phyloP scores from a whole-genome alignment of 2,113 vertebrate species.

The Holacanthus passer region DNA sequence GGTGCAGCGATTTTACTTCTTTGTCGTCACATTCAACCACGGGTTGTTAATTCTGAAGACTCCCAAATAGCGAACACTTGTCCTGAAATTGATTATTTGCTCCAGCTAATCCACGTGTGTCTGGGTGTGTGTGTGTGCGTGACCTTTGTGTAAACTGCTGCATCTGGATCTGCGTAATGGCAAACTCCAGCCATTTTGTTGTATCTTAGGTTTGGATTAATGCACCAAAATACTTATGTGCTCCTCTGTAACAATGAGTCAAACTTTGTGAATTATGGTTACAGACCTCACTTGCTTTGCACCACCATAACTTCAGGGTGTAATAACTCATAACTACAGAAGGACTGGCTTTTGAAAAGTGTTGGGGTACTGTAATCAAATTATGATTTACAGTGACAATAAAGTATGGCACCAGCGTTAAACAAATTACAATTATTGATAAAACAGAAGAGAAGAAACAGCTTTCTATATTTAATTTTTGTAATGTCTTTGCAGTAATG shows the following conservation, averaged over 20 bases:
- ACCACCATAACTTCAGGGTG: not conserved
- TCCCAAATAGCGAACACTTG: not conserved
- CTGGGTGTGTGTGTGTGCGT: not conserved
- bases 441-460: not conserved
- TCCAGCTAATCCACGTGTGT: not conserved
- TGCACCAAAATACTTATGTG: not conserved
- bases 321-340: not conserved
- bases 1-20: slow-evolving; percentile 32
- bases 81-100: slow-evolving; percentile 11
- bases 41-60: slow-evolving; percentile 2
- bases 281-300: not conserved
- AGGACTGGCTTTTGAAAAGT: not conserved
- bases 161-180: not conserved
- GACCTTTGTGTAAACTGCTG: not conserved
- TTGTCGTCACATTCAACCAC: slow-evolving; percentile 1
- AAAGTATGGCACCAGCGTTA: not conserved
- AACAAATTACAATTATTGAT: not conserved
- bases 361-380: not conserved
- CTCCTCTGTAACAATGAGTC: no score
- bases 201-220: not conserved
- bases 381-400: slow-evolving; percentile 12
- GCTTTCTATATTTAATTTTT: not conserved
- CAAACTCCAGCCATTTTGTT: accelerated
- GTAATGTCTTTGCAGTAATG: not conserved
- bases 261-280: no score